Evolutionary conservation across 2,797 vertebrate genomes (phyloP).

Genomic region (Clamator glandarius): DNA sequence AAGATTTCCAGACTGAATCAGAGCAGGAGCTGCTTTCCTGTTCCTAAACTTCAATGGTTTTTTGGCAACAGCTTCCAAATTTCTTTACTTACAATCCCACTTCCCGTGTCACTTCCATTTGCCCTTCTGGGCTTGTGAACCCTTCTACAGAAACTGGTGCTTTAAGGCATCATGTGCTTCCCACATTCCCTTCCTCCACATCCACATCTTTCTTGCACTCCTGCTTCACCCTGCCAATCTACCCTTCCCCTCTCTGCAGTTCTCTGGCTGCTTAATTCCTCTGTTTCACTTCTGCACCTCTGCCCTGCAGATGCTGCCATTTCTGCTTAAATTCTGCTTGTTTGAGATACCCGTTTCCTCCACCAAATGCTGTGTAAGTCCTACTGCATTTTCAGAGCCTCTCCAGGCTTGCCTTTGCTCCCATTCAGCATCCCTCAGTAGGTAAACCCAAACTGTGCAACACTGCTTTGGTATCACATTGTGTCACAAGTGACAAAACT

Average conservation of each 20-base stretch:
- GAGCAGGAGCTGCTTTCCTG: background rate
- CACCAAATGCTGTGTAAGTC: background rate
- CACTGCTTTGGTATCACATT: background rate
- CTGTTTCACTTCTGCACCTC: background rate
- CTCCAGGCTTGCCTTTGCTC: background rate
- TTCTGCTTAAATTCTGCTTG: background rate
- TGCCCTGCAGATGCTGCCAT: background rate
- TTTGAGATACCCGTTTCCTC: background rate
- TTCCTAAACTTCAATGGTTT: background rate
- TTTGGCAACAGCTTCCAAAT: background rate
- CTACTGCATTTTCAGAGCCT: background rate
- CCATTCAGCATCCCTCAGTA: background rate
- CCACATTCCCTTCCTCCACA: background rate
- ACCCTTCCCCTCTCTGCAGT: background rate
- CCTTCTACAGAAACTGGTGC: background rate
- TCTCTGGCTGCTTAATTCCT: background rate
- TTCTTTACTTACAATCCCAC: background rate
- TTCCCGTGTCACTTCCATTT: background rate
- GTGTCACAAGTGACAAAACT: background rate
- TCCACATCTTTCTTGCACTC: background rate
- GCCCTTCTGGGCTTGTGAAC: background rate
- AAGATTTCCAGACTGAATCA: background rate
- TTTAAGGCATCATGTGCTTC: slow-evolving; percentile 39
- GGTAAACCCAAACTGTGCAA: background rate
- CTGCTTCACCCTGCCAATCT: background rate